These are phyloP conservation scores for Oxytorus armatus DNA, from an alignment of 2,888 invertebrate species.

Conservation along the genomic window DNA sequence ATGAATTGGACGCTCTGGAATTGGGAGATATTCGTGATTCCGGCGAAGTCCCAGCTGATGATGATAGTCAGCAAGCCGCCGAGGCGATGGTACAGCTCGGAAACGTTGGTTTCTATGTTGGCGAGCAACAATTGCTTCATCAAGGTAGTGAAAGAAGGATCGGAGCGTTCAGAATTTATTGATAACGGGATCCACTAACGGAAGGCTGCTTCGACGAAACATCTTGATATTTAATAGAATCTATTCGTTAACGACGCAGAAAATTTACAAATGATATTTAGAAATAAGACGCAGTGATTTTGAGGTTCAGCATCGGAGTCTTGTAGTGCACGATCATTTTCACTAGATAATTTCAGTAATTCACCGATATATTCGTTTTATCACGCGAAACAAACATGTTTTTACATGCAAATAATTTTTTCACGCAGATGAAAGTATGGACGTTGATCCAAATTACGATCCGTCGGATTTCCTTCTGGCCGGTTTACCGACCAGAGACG, in stretches of 20 bases:
- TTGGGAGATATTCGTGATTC: constrained; percentile 79
- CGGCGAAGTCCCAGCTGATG: constrained; percentile 84
- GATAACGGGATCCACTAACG: too few species aligned
- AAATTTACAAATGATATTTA: too few species aligned
- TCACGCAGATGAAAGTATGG: constrained; percentile 88
- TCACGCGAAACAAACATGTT: too few species aligned
- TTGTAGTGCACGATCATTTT: background rate
- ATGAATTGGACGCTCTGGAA: constrained; percentile 79
- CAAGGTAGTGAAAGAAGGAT: too few species aligned
- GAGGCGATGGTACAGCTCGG: constrained; percentile 92
- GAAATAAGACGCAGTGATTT: too few species aligned
- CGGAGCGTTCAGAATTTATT: too few species aligned
- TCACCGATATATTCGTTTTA: too few species aligned
- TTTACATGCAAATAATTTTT: background rate
- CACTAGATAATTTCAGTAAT: background rate
- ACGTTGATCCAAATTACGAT: constrained; percentile 93
- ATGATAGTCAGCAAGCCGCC: constrained; percentile 89
- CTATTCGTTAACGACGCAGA: too few species aligned
- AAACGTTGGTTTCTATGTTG: constrained; percentile 88
- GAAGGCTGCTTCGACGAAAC: too few species aligned
- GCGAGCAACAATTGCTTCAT: constrained; percentile 81
- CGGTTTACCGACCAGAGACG: constrained; percentile 83
- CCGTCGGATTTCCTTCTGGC: constrained; percentile 93
- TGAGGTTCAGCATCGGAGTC: too few species aligned
- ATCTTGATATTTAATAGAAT: too few species aligned